Evolutionary conservation across 2,113 vertebrate species (phyloP).

Genomic region (Phocoena phocoena): DNA sequence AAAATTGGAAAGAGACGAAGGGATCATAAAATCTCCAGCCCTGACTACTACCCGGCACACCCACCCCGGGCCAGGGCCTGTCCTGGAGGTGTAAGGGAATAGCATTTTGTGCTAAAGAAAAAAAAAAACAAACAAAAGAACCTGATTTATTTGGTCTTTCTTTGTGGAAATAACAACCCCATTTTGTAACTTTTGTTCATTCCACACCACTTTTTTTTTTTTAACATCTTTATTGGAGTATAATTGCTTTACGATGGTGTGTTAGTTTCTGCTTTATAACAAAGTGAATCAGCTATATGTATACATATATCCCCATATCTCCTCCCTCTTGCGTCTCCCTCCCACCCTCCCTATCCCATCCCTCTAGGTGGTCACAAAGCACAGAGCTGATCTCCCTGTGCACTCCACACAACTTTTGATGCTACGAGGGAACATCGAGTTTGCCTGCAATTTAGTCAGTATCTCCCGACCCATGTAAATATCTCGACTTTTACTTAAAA

Average conservation of each 20-base stretch:
- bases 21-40: not conserved
- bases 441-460: not conserved
- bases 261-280: too few species aligned
- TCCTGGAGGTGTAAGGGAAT: not conserved
- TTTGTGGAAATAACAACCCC: not conserved
- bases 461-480: not conserved
- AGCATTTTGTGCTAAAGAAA: not conserved
- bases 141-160: not conserved
- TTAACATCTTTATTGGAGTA: too few species aligned
- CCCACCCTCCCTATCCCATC: too few species aligned
- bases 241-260: too few species aligned
- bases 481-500: not conserved
- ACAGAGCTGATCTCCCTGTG: too few species aligned
- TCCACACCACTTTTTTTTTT: too few species aligned
- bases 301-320: too few species aligned
- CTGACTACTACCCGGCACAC: accelerated
- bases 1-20: accelerated
- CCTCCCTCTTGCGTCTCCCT: too few species aligned
- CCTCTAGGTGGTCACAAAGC: too few species aligned
- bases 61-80: not conserved
- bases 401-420: not conserved
- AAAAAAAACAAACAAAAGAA: accelerated
- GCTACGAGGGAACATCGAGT: not conserved
- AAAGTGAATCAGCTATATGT: too few species aligned
- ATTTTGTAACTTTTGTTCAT: not conserved